Evolutionary conservation across 2,888 invertebrate genomes (phyloP).

Genomic region (Microplitis deprimator): DNA sequence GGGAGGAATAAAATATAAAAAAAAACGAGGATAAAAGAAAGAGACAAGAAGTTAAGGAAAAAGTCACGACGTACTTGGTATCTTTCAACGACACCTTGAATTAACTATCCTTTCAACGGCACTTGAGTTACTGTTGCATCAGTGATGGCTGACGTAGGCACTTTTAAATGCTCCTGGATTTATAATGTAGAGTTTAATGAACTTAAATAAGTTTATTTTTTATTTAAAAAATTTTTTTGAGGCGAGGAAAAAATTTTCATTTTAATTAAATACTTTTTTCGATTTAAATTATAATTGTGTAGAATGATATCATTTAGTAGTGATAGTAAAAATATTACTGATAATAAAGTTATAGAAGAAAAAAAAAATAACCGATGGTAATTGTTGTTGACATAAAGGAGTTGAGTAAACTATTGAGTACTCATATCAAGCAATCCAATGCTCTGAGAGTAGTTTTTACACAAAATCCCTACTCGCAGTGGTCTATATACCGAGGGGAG

Average conservation of each 20-base stretch:
- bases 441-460: background rate
- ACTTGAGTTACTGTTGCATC: conserved; percentile 43
- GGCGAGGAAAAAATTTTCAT: background rate
- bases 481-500: conserved; percentile 16
- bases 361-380: background rate
- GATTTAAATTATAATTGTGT: too few relatives aligned
- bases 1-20: conserved; percentile 29
- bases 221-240: background rate
- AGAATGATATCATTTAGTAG: too few relatives aligned
- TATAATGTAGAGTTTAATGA: conserved; percentile 10
- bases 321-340: too few relatives aligned
- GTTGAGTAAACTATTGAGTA: background rate
- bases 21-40: conserved; percentile 3
- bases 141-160: conserved; percentile 28
- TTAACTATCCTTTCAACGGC: conserved; percentile 51
- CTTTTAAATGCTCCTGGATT: conserved; percentile 3
- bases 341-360: too few relatives aligned
- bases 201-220: conserved; percentile 3
- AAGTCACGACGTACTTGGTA: conserved; percentile 42
- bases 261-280: background rate
- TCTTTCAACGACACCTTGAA: conserved; percentile 52
- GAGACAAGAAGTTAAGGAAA: conserved; percentile 4
- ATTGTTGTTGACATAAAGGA: background rate
- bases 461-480: background rate
- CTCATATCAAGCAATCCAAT: background rate